Base-by-base conservation (phyloP, 2,113 vertebrate species). In the Gopherus flavomarginatus region DNA sequence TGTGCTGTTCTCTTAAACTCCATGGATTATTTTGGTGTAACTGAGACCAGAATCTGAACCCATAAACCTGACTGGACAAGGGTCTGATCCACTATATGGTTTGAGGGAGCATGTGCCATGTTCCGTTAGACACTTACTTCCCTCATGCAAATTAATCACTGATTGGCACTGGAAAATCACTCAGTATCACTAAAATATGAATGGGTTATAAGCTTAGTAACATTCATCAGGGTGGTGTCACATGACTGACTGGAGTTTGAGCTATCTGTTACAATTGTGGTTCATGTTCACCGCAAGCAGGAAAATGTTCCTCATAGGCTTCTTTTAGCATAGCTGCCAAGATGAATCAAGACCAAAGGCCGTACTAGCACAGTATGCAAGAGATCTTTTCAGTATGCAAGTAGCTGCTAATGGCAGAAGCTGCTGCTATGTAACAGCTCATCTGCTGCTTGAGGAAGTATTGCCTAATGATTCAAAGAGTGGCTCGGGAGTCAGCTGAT, bases 101-200 rank as follows among this genome's bases (percentile, higher is more conserved):
- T 47, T 35, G 69, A 29, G 42, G 42, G 42, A 47, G 42, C 5
- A 78, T 24, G 13, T 14, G 22, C 65, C 26, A 87, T 54, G 31
- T 77, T 78, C 1, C 57, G 80, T 79, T 88, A n/a, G 47, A 79
- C 8, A 50, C 3, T 10, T 56, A 12, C 38, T 53, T 54, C 81
- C 83, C 56, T 72, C 50, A 27, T 53, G 35, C 42, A 62, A 88
- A 80, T 86, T 84, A 85, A 80, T 9, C 47, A 90, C 27, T 53
- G 24, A 86, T n/a, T 85, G 93, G 49, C 38, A 92, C 19, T 72
- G 90, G 69, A 90, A 47, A 89, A 92, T 35, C 6, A 81, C 42
- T 59, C 42, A 82, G 90, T 4, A 57, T 84, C 80, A 87, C 24
- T 77, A 86, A 95, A 69, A 47, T 78, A 78, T 47, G 42, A 78